Conservation (phyloP, 2,113 vertebrate genomes). For the Elachura formosa region DNA sequence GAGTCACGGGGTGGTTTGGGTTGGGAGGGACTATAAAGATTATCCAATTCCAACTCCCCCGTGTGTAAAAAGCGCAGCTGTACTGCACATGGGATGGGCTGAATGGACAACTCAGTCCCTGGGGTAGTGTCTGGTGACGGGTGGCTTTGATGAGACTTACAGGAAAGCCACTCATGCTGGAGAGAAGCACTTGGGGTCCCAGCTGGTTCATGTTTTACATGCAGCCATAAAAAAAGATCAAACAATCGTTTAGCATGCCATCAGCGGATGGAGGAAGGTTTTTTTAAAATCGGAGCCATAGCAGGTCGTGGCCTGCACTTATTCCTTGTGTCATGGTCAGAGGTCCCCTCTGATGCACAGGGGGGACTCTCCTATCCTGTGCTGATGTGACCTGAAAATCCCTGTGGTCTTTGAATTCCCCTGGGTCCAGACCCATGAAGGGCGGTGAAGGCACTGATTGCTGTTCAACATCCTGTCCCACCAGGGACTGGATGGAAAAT, state of each 20-base stretch:
- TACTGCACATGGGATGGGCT: not conserved
- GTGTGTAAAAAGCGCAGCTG: not conserved
- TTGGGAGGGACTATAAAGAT: not conserved
- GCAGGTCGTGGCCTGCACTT: not conserved
- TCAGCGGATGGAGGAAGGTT: not conserved
- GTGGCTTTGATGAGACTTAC: not conserved
- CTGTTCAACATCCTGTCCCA: not conserved
- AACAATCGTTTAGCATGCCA: not conserved
- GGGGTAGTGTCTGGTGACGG: not conserved
- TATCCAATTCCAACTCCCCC: not conserved
- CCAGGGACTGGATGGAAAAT: not conserved
- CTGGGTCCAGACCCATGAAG: not conserved
- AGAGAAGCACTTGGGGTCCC: not conserved
- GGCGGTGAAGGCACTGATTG: not conserved
- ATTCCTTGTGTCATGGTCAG: not conserved
- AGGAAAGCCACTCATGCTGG: not conserved
- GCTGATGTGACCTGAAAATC: not conserved
- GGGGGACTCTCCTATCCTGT: not conserved
- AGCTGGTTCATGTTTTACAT: not conserved
- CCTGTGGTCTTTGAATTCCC: not conserved
- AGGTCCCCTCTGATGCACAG: accelerated
- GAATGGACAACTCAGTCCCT: not conserved
- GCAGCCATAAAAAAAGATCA: not conserved
- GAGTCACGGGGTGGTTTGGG: not conserved
- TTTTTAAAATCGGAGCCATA: not conserved